Evolutionary conservation across 35 echinoderm and acorn worm species (phyloP).

Genomic region (Anneissia japonica): DNA sequence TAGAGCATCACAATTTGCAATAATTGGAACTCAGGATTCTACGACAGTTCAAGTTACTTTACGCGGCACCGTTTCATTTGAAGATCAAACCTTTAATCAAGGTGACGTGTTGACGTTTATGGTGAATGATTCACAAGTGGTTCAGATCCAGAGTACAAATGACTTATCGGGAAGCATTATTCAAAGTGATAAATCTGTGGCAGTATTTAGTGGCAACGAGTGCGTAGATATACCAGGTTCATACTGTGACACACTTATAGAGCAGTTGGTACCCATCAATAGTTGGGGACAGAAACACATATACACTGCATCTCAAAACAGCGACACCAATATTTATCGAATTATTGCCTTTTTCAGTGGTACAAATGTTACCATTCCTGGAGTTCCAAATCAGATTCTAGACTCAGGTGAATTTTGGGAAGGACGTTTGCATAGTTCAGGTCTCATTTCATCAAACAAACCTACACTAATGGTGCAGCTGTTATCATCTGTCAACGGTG

Average conservation of each 20-base stretch:
- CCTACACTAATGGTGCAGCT: slow-evolving; percentile 22
- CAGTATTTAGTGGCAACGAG: slow-evolving; percentile 31
- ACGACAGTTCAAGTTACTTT: slow-evolving; percentile 28
- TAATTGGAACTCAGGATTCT: slow-evolving; percentile 35
- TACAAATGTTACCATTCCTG: slow-evolving; percentile 29
- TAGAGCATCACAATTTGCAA: not conserved
- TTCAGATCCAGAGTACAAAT: slow-evolving; percentile 29
- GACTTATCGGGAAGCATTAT: slow-evolving; percentile 41
- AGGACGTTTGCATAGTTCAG: slow-evolving; percentile 6
- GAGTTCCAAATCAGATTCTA: not conserved
- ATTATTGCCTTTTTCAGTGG: slow-evolving; percentile 30
- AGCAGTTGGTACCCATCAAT: slow-evolving; percentile 44
- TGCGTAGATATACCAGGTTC: slow-evolving; percentile 23
- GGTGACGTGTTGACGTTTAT: slow-evolving; percentile 30
- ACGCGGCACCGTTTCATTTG: not conserved
- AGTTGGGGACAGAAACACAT: slow-evolving; percentile 54
- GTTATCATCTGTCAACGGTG: not conserved
- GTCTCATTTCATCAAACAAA: slow-evolving; percentile 23
- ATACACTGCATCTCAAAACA: slow-evolving; percentile 22
- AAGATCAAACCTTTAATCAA: slow-evolving; percentile 5
- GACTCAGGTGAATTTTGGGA: slow-evolving; percentile 44
- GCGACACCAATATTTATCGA: not conserved
- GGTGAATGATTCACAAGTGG: slow-evolving; percentile 24
- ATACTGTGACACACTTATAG: slow-evolving; percentile 15
- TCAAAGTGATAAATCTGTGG: slow-evolving; percentile 42